Base-by-base conservation (phyloP, 2,888 invertebrate genomes). In the Serripes groenlandicus region DNA sequence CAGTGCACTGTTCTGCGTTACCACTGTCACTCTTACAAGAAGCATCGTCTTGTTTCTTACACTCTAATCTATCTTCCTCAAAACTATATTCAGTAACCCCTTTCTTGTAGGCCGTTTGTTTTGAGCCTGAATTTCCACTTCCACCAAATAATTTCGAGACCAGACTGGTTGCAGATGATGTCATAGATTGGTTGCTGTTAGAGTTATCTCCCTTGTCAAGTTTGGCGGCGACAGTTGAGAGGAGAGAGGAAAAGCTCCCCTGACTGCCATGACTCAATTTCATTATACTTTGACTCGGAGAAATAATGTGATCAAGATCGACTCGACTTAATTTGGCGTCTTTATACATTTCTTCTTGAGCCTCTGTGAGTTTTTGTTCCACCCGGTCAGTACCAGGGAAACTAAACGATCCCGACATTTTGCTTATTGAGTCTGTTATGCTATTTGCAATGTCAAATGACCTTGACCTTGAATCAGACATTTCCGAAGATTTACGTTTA, bases 11-110 rank as follows among this genome's bases (percentile, higher is more conserved):
- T 32, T 60, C 72, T 49, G 32, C 26, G 35, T 72, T 54, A 21
- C 34, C 15, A 34, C 15, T 62, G 3, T 62, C 62, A 34, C 30
- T n/a, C 34, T n/a, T 62, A n/a, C n/a, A n/a, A n/a, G n/a, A n/a
- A 42, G 11, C 42, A 15, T 9, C 32, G 54, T 9, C 18, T 42
- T 42, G 18, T 42, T 42, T n/a, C n/a, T n/a, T n/a, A n/a, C n/a
- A n/a, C n/a, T n/a, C n/a, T n/a, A n/a, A n/a, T 23, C 28, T n/a
- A 21, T 85, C 88, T 32, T 80, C 82, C 49, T 86, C 85, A 78
- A 88, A 88, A 68, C 77, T 84, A 72, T 89, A 88, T 54, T 88
- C 88, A 26, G 89, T 88, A 7, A 83, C 86, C 0, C 85, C 86
- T 68, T 88, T 88, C 37, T 88, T 83, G 76, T 88, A 87, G 1